phyloP scores from a whole-genome alignment of 2,888 invertebrate species.

The Nowickia ferox region DNA sequence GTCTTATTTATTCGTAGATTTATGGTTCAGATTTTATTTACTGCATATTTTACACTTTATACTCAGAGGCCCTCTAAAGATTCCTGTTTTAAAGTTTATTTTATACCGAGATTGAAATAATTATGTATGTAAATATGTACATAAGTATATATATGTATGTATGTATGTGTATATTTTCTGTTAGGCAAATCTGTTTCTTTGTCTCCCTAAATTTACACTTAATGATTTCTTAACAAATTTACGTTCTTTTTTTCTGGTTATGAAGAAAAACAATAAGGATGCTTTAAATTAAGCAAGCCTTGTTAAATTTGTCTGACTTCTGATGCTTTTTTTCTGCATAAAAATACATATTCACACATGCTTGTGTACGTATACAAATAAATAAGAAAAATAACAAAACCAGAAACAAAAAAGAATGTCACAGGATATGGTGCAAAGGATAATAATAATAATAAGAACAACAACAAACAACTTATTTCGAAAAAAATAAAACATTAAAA shows the following conservation, averaged over 20 bases:
- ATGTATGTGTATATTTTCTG: neutral
- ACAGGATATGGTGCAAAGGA: constrained; percentile 68
- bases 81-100: neutral
- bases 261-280: constrained; percentile 57
- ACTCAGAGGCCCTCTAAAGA: neutral
- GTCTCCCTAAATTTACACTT: constrained; percentile 57
- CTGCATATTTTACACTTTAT: too few relatives aligned
- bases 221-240: constrained; percentile 61
- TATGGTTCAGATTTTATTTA: too few relatives aligned
- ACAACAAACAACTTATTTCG: constrained; percentile 44
- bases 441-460: constrained; percentile 48
- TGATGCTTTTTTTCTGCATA: constrained; percentile 41
- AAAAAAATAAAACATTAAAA: constrained; percentile 1
- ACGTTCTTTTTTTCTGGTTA: neutral
- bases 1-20: too few relatives aligned
- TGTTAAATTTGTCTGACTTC: constrained; percentile 66
- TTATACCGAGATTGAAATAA: neutral
- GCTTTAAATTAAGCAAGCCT: constrained; percentile 64
- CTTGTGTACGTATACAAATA: constrained; percentile 1
- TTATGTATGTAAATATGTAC: too few relatives aligned
- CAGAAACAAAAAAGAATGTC: constrained; percentile 57
- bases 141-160: neutral
- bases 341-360: constrained; percentile 18
- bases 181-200: constrained; percentile 40
- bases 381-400: constrained; percentile 31